Conservation (phyloP, 2,113 vertebrate genomes). For the Sterna hirundo region DNA sequence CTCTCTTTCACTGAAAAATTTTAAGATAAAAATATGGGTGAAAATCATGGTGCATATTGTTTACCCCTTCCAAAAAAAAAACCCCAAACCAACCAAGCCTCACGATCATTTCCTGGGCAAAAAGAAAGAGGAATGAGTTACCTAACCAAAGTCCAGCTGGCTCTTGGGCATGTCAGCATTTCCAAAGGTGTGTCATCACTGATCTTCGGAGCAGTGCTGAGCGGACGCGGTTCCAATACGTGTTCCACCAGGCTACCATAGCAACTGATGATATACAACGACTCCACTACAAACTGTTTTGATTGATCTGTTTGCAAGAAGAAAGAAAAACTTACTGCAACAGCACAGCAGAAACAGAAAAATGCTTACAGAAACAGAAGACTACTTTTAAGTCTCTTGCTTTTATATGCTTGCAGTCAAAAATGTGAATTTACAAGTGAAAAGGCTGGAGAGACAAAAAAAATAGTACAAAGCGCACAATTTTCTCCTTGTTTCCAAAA, state of each 20-base stretch:
- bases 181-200: slow-evolving; percentile 95
- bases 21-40: neutral
- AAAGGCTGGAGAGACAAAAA: neutral
- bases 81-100: no score
- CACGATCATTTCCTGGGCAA: neutral
- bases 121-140: slow-evolving; percentile 39
- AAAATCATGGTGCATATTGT: neutral
- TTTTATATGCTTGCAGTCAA: neutral
- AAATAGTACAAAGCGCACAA: neutral
- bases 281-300: slow-evolving; percentile 92
- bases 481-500: neutral
- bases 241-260: slow-evolving; percentile 96
- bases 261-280: slow-evolving; percentile 93
- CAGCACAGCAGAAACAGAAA: neutral
- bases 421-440: neutral
- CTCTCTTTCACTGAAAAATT: neutral
- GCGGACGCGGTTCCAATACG: slow-evolving; percentile 89
- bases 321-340: neutral
- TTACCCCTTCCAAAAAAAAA: neutral
- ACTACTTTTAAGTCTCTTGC: neutral
- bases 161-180: slow-evolving; percentile 89
- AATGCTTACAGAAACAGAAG: accelerated
- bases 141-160: slow-evolving; percentile 95
- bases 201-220: slow-evolving; percentile 92
- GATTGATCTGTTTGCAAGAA: slow-evolving; percentile 84